phyloP scores from a whole-genome alignment of 2,797 vertebrate genomes.

The Chelidonichthys spinosus region DNA sequence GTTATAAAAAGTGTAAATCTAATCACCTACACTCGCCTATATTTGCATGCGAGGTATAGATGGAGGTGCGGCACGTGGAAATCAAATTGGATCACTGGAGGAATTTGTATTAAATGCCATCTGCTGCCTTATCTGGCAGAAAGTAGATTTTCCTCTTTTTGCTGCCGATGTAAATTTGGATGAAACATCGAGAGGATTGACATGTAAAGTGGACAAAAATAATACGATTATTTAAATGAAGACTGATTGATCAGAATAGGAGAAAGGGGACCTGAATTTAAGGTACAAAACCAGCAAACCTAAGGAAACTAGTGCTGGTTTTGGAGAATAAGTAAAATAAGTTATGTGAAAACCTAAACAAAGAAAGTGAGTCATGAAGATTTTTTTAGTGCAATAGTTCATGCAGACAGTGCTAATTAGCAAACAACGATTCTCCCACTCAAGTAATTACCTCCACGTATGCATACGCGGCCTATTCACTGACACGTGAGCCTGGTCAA shows the following conservation, averaged over 20 bases:
- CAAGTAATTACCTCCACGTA: constrained; percentile 61
- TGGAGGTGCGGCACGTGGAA: neutral
- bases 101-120: constrained; percentile 18
- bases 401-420: constrained; percentile 31
- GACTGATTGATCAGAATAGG: neutral
- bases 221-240: neutral
- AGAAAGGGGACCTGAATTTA: neutral
- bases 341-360: constrained; percentile 12
- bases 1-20: constrained; percentile 22
- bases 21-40: constrained; percentile 12
- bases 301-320: neutral
- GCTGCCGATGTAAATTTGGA: constrained; percentile 8
- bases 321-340: constrained; percentile 8
- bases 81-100: constrained; percentile 16
- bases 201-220: neutral
- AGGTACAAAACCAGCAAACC: neutral
- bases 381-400: constrained; percentile 22
- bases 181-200: neutral
- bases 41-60: constrained; percentile 23
- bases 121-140: constrained; percentile 14
- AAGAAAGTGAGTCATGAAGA: constrained; percentile 30
- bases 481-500: constrained; percentile 64
- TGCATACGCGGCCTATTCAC: constrained; percentile 63
- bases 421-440: constrained; percentile 34
- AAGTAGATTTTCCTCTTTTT: constrained; percentile 7